Evolutionary conservation across 2,888 invertebrate genomes (phyloP).

Genomic region (Crepidodera aurea): DNA sequence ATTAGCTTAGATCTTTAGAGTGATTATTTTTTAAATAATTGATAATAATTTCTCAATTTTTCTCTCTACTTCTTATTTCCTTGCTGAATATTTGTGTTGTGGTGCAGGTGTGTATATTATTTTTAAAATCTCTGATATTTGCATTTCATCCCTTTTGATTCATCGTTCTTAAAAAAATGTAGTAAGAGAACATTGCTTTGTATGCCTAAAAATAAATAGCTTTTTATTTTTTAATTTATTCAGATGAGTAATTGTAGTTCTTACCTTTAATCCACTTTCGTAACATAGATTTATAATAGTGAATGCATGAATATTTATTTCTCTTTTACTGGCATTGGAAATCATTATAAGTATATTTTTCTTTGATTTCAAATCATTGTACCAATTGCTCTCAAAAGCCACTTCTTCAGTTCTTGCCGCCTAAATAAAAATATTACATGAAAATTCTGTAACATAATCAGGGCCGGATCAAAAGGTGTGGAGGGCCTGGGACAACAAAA

Average conservation of each 20-base stretch:
- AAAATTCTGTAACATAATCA: too few relatives aligned
- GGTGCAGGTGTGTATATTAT: too few relatives aligned
- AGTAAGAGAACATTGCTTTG: conserved; percentile 2
- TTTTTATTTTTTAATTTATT: too few relatives aligned
- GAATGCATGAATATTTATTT: not conserved
- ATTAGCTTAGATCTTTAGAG: too few relatives aligned
- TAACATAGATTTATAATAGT: not conserved
- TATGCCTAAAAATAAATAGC: conserved; percentile 6
- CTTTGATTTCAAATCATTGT: not conserved
- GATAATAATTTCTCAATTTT: too few relatives aligned
- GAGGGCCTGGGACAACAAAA: too few relatives aligned
- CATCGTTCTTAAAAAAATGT: not conserved
- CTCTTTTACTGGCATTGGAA: not conserved
- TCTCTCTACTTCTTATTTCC: too few relatives aligned
- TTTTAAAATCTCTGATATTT: too few relatives aligned
- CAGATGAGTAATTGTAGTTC: not conserved
- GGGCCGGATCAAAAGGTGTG: too few relatives aligned
- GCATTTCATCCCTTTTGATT: not conserved
- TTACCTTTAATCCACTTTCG: not conserved
- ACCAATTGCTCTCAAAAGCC: not conserved
- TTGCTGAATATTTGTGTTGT: too few relatives aligned
- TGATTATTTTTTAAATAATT: too few relatives aligned
- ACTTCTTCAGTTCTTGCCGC: not conserved
- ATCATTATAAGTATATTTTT: not conserved
- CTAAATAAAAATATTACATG: not conserved